phyloP scores from a whole-genome alignment of 1,140 invertebrate genomes.

The Calephelis nemesis region DNA sequence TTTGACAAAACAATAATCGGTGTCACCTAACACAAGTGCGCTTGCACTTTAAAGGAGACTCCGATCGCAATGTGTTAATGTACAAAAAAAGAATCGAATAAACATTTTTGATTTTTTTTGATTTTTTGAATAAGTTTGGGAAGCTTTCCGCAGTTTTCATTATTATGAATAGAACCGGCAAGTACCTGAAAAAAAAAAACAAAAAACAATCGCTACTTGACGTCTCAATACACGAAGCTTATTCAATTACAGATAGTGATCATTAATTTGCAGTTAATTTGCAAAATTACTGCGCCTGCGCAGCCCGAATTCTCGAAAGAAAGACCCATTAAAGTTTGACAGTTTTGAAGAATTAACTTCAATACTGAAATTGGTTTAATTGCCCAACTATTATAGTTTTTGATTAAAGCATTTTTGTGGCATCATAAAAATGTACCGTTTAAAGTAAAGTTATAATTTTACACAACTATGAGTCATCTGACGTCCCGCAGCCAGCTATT shows the following conservation, averaged over 20 bases:
- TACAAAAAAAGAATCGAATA: no score
- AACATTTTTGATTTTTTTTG: no score
- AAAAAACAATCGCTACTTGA: conserved; percentile 23
- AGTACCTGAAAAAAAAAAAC: conserved; percentile 17
- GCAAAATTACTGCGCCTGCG: conserved; percentile 32
- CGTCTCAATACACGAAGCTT: conserved; percentile 37
- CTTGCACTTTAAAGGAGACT: no score
- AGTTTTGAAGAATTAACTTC: conserved; percentile 32
- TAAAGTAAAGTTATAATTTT: background rate
- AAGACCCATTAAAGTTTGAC: conserved; percentile 20
- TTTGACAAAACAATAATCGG: no score
- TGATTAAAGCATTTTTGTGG: conserved; percentile 29
- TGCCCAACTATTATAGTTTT: conserved; percentile 42
- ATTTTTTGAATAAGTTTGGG: no score
- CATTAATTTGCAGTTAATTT: conserved; percentile 53
- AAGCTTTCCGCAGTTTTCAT: background rate
- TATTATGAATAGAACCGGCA: background rate
- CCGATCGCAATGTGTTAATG: no score
- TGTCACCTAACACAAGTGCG: no score
- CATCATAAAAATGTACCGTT: conserved; percentile 3
- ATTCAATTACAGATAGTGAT: conserved; percentile 60
- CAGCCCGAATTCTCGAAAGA: conserved; percentile 17
- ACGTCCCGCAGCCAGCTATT: background rate
- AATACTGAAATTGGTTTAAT: conserved; percentile 43
- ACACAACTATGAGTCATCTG: background rate